A percentile compares a stretch with the other conserved stretches of the same genome.
These are phyloP conservation scores for Ochropleura plecta DNA, from an alignment of 2,888 invertebrate species.

Conservation along the genomic window DNA sequence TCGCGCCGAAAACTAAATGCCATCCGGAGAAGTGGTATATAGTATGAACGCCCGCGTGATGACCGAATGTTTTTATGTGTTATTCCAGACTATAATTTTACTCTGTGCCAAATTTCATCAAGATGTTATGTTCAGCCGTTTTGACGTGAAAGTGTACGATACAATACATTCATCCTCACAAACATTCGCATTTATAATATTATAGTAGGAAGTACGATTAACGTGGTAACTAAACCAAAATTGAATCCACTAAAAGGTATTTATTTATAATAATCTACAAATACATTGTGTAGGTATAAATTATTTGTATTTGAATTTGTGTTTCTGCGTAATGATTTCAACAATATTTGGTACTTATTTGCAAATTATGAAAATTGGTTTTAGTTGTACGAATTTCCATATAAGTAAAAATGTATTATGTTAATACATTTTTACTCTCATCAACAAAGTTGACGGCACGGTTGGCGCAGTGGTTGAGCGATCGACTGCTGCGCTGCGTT, in stretches of 20 bases:
- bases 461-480: too few relatives aligned
- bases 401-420: neutral
- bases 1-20: too few relatives aligned
- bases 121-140: too few relatives aligned
- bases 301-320: neutral
- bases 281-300: neutral
- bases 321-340: neutral
- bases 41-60: too few relatives aligned
- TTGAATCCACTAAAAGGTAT: neutral
- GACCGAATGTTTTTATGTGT: too few relatives aligned
- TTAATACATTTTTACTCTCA: neutral
- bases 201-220: neutral
- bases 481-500: too few relatives aligned
- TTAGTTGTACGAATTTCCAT: neutral
- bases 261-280: neutral
- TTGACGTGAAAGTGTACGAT: neutral
- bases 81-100: too few relatives aligned
- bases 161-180: neutral
- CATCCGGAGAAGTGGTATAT: too few relatives aligned
- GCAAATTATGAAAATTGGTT: neutral
- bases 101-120: too few relatives aligned
- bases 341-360: neutral
- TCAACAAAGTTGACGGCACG: too few relatives aligned
- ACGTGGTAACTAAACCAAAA: neutral
- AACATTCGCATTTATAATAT: neutral